Percentiles rank a stretch among this genome's conserved stretches.
These are phyloP conservation scores for Drosophila melanogaster DNA, from an alignment of 1,140 invertebrate species.

Conservation along the genomic window Release_6_plus_ISO1_MT NT_033777.3:25321001-25321500, in stretches of 20 bases:
- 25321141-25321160: conserved; percentile 6
- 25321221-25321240: background rate
- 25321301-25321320: conserved; percentile 23
- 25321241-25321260: background rate
- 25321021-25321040: too few relatives aligned
- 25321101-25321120: background rate
- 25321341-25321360: conserved; percentile 13
- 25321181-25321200: conserved; percentile 18
- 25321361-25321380: conserved; percentile 18
- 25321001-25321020: too few relatives aligned
- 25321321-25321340: conserved; percentile 1
- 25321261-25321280: background rate
- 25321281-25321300: conserved; percentile 25
- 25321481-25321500: too few relatives aligned
- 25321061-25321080: background rate
- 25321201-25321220: conserved; percentile 8
- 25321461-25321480: background rate
- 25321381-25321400: conserved; percentile 14
- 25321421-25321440: conserved; percentile 13
- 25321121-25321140: background rate
- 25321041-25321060: background rate
- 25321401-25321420: conserved; percentile 14
- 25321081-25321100: too few relatives aligned
- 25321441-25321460: conserved; percentile 15
- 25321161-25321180: conserved; percentile 9